These are phyloP conservation scores for Pandemis cinnamomeana DNA, from an alignment of 2,888 invertebrate genomes.

Conservation along the genomic window DNA sequence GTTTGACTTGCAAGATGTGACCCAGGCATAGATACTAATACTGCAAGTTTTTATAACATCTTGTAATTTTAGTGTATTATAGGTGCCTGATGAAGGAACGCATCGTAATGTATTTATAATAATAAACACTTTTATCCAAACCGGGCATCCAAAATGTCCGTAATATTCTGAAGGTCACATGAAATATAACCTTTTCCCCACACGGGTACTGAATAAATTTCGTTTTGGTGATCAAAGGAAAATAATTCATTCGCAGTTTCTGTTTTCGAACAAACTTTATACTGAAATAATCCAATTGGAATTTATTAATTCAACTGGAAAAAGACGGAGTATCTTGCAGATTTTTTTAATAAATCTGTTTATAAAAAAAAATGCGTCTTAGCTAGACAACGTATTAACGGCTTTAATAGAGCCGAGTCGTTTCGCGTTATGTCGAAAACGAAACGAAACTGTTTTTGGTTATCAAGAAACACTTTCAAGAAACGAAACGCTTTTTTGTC, in stretches of 20 bases:
- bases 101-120: not conserved
- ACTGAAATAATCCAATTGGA: slow-evolving; percentile 31
- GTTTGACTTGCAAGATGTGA: too few relatives aligned
- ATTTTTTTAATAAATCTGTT: not conserved
- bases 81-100: too few relatives aligned
- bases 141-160: not conserved
- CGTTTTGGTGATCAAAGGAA: slow-evolving; percentile 37
- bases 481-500: too few relatives aligned
- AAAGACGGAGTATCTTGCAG: slow-evolving; percentile 1
- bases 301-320: slow-evolving; percentile 25
- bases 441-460: too few relatives aligned
- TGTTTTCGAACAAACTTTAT: slow-evolving; percentile 32
- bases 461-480: too few relatives aligned
- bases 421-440: too few relatives aligned
- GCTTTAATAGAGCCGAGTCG: too few relatives aligned
- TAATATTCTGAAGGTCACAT: not conserved
- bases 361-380: not conserved
- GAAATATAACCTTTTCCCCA: slow-evolving; percentile 8
- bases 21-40: too few relatives aligned
- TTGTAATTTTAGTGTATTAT: too few relatives aligned
- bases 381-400: not conserved
- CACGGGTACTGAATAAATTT: slow-evolving; percentile 12
- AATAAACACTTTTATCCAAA: not conserved
- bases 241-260: slow-evolving; percentile 31
- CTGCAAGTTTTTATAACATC: too few relatives aligned